These are phyloP conservation scores for Hylia prasina DNA, from an alignment of 2,113 vertebrate genomes.

Conservation along the genomic window DNA sequence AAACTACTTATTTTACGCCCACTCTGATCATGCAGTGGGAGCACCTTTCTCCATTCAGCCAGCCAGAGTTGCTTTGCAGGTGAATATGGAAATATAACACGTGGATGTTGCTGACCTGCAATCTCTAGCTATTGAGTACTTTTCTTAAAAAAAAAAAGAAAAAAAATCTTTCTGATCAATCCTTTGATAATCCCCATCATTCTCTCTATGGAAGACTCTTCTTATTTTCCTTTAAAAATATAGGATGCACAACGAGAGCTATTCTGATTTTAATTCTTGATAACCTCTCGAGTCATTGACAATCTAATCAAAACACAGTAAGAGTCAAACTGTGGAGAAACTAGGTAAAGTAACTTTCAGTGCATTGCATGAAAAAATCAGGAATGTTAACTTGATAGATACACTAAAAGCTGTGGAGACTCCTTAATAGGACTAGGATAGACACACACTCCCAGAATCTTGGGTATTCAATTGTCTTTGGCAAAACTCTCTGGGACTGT, in stretches of 20 bases:
- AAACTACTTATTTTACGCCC: accelerated
- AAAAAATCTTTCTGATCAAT: background rate
- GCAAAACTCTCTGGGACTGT: background rate
- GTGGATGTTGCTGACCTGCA: background rate
- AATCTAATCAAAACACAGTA: background rate
- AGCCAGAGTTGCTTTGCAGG: accelerated
- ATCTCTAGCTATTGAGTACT: background rate
- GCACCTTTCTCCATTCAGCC: background rate
- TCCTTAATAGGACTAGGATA: background rate
- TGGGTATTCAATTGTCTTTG: background rate
- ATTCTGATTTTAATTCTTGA: background rate
- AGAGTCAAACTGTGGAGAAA: background rate
- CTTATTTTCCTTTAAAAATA: background rate
- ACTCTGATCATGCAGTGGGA: background rate
- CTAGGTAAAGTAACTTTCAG: background rate
- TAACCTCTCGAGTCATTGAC: background rate
- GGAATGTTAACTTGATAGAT: background rate
- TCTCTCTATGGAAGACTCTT: background rate
- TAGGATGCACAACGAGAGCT: background rate
- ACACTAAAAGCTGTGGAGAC: background rate
- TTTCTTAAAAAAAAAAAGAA: background rate
- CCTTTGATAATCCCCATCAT: background rate
- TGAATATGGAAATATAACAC: background rate
- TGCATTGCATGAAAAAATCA: background rate
- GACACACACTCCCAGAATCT: accelerated